Evolutionary conservation across 2,797 vertebrate species (phyloP), one percentile per base, ranked within the genome.

Genomic region (Xiphorhynchus erythropygius): DNA sequence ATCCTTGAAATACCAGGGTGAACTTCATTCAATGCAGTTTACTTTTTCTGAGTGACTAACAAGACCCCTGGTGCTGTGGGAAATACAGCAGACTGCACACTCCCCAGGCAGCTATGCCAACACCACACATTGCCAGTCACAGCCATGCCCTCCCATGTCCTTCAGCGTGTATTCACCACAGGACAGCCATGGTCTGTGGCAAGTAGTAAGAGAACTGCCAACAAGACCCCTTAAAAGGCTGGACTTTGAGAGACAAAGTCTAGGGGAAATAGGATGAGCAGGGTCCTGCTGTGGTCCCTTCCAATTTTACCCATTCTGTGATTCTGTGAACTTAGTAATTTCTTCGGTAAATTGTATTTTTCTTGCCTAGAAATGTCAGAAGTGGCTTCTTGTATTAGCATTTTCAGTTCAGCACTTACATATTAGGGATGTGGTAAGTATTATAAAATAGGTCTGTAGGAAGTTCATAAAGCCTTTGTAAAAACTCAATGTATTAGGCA

Each of bases 21-120:
- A 81, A 75, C 42, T 90, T 91, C 39, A 76, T 44, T 65, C 76
- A 81, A 74, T 13, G 24, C 76, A 69, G 69, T 87, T 95, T 74
- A 49, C 53, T 57, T 94, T 91, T 86, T 22, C 33, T 28, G 42
- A 56, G 53, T 30, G 78, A 46, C 75, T 63, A 83, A 73, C 32
- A 42, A 79, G 92, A 83, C 17, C 49, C 19, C 33, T 11, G 2
- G 49, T 35, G 62, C 60, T 60, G 49, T 5, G 15, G 53, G 64
- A 85, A 84, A 71, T 5, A 24, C 37, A 90, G 18, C 74, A 79
- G 37, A 7, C 60, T 52, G 18, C 35, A 53, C 8, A 1, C 18
- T 13, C 47, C 33, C 78, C 64, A 5, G 39, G 41, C 37, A 89
- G 44, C n/a, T 50, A 64, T 60, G 30, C 32, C 60, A 62, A 10